These are phyloP conservation scores for Plusia festucae DNA, from an alignment of 2,888 invertebrate species.

Conservation along the genomic window DNA sequence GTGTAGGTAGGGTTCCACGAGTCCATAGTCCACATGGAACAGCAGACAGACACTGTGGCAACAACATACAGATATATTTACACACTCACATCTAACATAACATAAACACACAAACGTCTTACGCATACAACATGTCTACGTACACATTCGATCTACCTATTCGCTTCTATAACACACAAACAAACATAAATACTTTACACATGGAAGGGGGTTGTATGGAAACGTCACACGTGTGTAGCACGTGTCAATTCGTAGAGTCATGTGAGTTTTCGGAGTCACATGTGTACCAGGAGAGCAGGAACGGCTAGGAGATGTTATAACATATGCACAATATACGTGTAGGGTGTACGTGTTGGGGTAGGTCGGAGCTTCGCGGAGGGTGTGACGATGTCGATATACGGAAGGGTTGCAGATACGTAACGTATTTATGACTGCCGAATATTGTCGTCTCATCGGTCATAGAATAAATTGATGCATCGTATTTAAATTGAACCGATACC, in stretches of 20 bases:
- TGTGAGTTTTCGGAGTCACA: constrained; percentile 86
- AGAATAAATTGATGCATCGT: neutral
- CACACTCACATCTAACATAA: constrained; percentile 34
- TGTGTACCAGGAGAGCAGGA: constrained; percentile 82
- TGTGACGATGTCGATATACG: constrained; percentile 24
- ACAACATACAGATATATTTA: constrained; percentile 27
- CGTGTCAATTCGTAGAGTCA: constrained; percentile 76
- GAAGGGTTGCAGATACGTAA: neutral
- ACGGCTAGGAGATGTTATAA: constrained; percentile 63
- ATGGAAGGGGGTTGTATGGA: constrained; percentile 44
- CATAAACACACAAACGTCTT: constrained; percentile 35
- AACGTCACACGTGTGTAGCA: constrained; percentile 60
- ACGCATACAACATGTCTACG: constrained; percentile 42
- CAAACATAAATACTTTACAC: constrained; percentile 55
- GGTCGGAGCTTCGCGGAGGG: constrained; percentile 55
- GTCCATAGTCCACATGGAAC: constrained; percentile 17
- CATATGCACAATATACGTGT: constrained; percentile 67
- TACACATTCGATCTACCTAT: constrained; percentile 49
- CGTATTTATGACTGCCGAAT: neutral
- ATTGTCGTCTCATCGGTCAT: neutral
- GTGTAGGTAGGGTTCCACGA: too few species aligned
- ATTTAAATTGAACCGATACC: too few species aligned
- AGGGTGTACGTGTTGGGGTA: constrained; percentile 59
- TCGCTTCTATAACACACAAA: constrained; percentile 51
- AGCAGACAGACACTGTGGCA: neutral